Evolutionary conservation across 1,140 invertebrate genomes (phyloP), one percentile per base, ranked within the genome.

Genomic region (Leptinotarsa lineolata): DNA sequence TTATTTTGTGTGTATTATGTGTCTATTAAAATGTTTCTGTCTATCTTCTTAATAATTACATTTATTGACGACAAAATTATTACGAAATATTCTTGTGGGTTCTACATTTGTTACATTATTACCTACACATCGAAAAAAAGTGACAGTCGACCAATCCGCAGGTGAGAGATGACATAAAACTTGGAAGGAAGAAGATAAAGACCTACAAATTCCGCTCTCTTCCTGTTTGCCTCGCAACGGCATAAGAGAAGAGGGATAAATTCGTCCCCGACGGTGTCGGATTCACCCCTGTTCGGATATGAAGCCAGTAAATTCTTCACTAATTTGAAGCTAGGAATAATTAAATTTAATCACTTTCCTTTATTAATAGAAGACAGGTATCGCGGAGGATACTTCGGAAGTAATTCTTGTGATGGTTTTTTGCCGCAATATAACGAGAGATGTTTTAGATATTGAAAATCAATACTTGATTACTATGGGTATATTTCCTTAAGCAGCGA

Each of bases 261-360:
- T 39, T 39, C 30, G 30, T 39, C 30, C 30, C 48, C 16, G 48
- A 54, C 48, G 48, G 48, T 54, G 48, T 54, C 48, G 16, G 6
- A 18, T 54, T 54, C 48, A 54, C 48, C 48, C 48, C n/a, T 54
- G 48, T 18, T 54, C 48, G 48, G 48, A 54, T 54, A 54, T 5
- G 48, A 54, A 54, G 48, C 48, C 48, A 13, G 48, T 54, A 54
- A 54, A 54, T 54, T 54, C 48, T 54, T 54, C 48, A 54, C 48
- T 54, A 54, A 54, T 54, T 54, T 54, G 48, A 54, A 54, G n/a
- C 48, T 54, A 5, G 15, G 16, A 54, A 54, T 54, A 54, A 54
- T 54, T 54, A 54, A 54, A 54, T 54, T 54, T 54, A 54, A 54
- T 54, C 48, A 54, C 48, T 54, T 54, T 54, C 48, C 48, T 54